Conservation (phyloP, 2,113 vertebrate genomes). For the Ginglymostoma cirratum region DNA sequence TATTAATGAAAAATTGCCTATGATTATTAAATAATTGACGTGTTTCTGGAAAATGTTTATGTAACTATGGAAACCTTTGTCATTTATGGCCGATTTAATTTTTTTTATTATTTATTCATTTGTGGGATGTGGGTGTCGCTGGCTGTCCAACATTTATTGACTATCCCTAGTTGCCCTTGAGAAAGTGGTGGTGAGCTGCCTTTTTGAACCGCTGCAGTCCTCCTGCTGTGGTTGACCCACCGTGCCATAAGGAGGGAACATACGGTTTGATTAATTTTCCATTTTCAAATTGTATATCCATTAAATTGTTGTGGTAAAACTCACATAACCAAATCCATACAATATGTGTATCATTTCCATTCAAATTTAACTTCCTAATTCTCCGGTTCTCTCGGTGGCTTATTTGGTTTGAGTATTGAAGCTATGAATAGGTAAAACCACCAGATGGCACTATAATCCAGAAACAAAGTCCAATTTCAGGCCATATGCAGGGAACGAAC, state of each 20-base stretch:
- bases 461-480: neutral
- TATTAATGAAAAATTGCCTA: neutral
- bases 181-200: too few species aligned
- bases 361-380: neutral
- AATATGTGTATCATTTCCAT: neutral
- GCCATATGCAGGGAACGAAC: neutral
- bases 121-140: too few species aligned
- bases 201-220: too few species aligned
- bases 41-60: neutral
- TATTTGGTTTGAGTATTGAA: neutral
- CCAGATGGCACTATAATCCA: neutral
- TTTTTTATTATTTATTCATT: too few species aligned
- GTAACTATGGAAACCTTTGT: neutral
- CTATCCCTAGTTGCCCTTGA: too few species aligned
- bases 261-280: neutral
- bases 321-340: neutral
- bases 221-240: too few species aligned
- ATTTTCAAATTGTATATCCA: neutral
- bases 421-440: neutral
- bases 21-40: neutral
- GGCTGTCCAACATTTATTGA: too few species aligned
- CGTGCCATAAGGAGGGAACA: too few species aligned
- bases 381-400: neutral
- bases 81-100: neutral
- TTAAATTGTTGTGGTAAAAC: neutral